Conservation (phyloP, 2,797 vertebrate species). For the Sebastes vulpes region DNA sequence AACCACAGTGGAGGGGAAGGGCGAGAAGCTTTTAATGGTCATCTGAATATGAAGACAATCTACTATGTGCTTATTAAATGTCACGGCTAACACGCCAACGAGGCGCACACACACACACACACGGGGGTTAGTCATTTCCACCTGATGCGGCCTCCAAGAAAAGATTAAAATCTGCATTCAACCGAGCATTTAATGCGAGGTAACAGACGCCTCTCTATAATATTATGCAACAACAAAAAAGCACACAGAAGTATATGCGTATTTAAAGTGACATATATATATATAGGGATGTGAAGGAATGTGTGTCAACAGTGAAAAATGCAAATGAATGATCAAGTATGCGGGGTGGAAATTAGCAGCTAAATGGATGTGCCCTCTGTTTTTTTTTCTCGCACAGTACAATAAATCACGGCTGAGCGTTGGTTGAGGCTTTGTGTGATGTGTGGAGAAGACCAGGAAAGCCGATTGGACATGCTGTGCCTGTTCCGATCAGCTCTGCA, state of each 20-base stretch:
- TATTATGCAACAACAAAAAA: neutral
- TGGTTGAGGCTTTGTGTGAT: constrained; percentile 27
- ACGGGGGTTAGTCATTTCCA: constrained; percentile 1
- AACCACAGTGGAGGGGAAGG: constrained; percentile 39
- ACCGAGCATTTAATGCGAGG: neutral
- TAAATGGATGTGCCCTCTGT: neutral
- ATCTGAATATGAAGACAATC: constrained; percentile 3
- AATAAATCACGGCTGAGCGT: constrained; percentile 26
- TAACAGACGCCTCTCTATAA: neutral
- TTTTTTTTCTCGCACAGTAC: neutral
- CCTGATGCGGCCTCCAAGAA: neutral
- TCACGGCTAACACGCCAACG: neutral
- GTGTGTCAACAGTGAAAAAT: neutral
- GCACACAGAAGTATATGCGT: neutral
- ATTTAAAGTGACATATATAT: neutral
- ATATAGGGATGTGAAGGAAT: neutral
- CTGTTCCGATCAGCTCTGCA: constrained; percentile 63
- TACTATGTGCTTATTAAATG: constrained; percentile 5
- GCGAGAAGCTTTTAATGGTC: constrained; percentile 9
- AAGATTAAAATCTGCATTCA: constrained; percentile 2
- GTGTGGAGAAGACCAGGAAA: constrained; percentile 52
- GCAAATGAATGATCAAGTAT: neutral
- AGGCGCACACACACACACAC: neutral
- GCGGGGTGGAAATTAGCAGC: neutral
- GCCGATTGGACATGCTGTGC: constrained; percentile 64